Evolutionary conservation across 2,888 invertebrate species (phyloP).

Genomic region (Erebia epiphron): DNA sequence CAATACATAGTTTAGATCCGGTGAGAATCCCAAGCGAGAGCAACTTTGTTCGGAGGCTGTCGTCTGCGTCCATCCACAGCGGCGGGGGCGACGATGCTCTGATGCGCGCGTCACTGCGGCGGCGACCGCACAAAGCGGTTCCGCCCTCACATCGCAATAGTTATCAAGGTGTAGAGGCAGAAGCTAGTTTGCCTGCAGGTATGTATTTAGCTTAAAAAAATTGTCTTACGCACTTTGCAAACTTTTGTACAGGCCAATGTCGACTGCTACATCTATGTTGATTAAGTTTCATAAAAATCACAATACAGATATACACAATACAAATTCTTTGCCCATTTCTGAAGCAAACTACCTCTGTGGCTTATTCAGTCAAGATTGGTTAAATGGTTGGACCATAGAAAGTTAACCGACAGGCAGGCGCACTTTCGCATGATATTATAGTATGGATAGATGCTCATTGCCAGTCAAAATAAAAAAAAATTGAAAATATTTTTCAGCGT

Average conservation of each 20-base stretch:
- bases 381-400: no score
- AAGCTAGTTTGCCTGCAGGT: slow-evolving; percentile 71
- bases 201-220: slow-evolving; percentile 24
- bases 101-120: slow-evolving; percentile 83
- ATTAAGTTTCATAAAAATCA: no score
- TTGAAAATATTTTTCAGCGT: slow-evolving; percentile 42
- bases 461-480: no score
- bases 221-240: background rate
- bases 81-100: slow-evolving; percentile 83
- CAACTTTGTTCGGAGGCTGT: slow-evolving; percentile 72
- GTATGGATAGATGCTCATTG: no score
- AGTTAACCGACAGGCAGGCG: no score
- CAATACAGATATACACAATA: no score
- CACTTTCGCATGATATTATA: no score
- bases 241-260: background rate
- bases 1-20: slow-evolving; percentile 73
- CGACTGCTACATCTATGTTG: no score
- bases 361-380: no score
- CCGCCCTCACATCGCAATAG: slow-evolving; percentile 83
- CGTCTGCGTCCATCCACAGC: slow-evolving; percentile 74
- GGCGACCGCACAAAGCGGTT: slow-evolving; percentile 80
- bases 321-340: no score
- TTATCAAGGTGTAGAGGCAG: slow-evolving; percentile 82
- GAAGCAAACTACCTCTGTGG: no score
- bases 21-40: slow-evolving; percentile 64